phyloP scores from a whole-genome alignment of 2,888 invertebrate genomes.

The Stenotaenia linearis region DNA sequence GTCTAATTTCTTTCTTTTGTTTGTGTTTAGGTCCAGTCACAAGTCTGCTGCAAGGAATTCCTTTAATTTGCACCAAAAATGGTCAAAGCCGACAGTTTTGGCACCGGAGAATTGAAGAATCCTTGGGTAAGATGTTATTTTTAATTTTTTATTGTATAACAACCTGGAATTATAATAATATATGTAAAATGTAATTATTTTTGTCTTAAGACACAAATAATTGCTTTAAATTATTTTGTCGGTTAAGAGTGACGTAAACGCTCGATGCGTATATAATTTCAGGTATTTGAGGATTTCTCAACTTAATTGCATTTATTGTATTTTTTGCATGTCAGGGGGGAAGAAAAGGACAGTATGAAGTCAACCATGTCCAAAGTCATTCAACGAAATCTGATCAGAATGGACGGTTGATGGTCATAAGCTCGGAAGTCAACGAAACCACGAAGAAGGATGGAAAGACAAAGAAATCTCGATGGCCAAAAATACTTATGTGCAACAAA shows the following conservation, averaged over 20 bases:
- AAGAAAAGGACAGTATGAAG: background rate
- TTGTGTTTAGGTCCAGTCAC: background rate
- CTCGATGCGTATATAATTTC: too few relatives aligned
- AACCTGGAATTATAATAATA: background rate
- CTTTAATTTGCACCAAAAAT: background rate
- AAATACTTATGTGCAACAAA: background rate
- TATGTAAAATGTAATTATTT: background rate
- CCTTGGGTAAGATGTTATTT: background rate
- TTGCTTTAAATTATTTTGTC: too few relatives aligned
- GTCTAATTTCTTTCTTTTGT: background rate
- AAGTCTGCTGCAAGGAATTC: background rate
- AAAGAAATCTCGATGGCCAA: background rate
- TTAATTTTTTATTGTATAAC: background rate
- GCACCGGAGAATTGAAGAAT: background rate
- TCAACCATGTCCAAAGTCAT: background rate
- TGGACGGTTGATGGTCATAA: background rate
- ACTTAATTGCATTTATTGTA: background rate
- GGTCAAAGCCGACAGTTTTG: background rate
- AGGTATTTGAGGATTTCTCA: background rate
- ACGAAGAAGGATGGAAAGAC: background rate
- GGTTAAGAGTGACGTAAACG: too few relatives aligned
- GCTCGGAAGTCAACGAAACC: background rate
- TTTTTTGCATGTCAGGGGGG: background rate
- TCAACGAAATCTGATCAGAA: background rate
- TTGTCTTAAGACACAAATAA: background rate